Conservation (phyloP, 2,113 vertebrate genomes). For the Muntiacus reevesi region DNA sequence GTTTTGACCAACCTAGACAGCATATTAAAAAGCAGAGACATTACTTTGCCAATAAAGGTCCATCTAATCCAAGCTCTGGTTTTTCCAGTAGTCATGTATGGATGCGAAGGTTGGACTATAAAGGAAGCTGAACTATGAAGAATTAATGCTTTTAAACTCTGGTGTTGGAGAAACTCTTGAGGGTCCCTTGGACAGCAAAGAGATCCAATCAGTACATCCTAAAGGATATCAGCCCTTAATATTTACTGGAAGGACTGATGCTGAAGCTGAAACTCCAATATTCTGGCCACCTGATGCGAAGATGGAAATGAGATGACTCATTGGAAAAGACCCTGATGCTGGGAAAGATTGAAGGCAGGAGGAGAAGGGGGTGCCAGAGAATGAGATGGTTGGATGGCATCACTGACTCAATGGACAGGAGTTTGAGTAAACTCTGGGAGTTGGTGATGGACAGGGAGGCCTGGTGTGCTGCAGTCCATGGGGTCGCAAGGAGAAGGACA, state of each 20-base stretch:
- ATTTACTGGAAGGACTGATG: background rate
- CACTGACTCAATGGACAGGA: background rate
- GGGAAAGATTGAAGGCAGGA: background rate
- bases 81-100: background rate
- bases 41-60: background rate
- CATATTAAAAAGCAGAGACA: background rate
- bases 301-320: no score
- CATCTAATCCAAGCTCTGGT: background rate
- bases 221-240: background rate
- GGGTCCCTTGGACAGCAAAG: background rate
- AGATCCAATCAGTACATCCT: background rate
- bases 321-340: background rate
- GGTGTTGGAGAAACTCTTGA: background rate
- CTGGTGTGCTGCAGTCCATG: background rate
- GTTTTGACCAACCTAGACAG: background rate
- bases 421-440: background rate
- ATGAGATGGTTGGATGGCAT: background rate
- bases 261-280: background rate
- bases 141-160: background rate
- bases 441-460: background rate
- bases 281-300: background rate
- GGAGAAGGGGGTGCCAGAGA: background rate
- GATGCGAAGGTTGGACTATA: background rate
- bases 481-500: rapidly evolving
- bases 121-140: background rate